phyloP scores from a whole-genome alignment of 2,797 vertebrate species.

The Pseudomugil gertrudae region DNA sequence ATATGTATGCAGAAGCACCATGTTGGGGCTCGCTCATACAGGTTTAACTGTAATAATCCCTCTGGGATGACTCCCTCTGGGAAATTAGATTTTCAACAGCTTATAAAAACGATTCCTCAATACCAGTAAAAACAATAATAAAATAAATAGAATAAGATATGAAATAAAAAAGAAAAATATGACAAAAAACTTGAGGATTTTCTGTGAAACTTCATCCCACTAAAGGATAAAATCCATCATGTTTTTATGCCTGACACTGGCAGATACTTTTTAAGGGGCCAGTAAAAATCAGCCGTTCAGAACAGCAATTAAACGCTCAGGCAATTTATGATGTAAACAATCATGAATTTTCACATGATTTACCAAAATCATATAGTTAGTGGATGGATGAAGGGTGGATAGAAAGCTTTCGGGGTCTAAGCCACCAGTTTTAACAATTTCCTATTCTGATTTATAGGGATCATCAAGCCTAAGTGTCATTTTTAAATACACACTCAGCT shows the following conservation, averaged over 20 bases:
- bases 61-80: too few species aligned
- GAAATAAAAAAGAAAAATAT: too few species aligned
- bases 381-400: not conserved
- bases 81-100: too few species aligned
- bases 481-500: constrained; percentile 28
- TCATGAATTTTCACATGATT: constrained; percentile 11
- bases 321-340: not conserved
- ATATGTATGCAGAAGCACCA: not conserved
- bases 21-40: not conserved
- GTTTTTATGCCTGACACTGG: constrained; percentile 9
- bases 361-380: not conserved
- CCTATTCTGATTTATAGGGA: constrained; percentile 52
- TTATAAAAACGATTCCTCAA: too few species aligned
- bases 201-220: constrained; percentile 25
- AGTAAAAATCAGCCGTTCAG: constrained; percentile 45
- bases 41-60: constrained; percentile 15
- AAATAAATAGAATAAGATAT: too few species aligned
- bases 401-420: constrained; percentile 1
- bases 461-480: constrained; percentile 38
- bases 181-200: constrained; percentile 7
- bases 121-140: too few species aligned
- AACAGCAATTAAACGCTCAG: constrained; percentile 20
- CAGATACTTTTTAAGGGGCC: constrained; percentile 25
- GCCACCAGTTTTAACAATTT: constrained; percentile 34
- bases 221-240: constrained; percentile 11